A percentile compares a stretch with the other conserved stretches of the same genome.
Conservation (phyloP, 2,888 invertebrate genomes). For the Drosophila subquinaria region DNA sequence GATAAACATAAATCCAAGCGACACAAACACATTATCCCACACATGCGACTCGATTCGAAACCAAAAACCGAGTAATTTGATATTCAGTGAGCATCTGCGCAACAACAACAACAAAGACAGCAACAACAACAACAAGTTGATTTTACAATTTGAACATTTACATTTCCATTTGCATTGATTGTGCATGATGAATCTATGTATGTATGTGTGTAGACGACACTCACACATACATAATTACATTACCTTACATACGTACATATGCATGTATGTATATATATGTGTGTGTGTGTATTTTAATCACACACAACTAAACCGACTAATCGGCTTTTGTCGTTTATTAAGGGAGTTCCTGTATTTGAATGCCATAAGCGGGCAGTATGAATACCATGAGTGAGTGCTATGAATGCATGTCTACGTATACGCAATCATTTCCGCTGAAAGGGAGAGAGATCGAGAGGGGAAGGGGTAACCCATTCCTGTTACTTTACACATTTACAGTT, state of each 20-base stretch:
- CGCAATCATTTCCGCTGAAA: constrained; percentile 65
- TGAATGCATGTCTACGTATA: constrained; percentile 33
- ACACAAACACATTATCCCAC: constrained; percentile 53
- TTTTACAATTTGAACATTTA: constrained; percentile 67
- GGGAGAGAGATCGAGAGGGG: not conserved
- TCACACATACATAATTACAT: not conserved
- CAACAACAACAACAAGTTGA: constrained; percentile 34
- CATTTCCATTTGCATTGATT: constrained; percentile 81
- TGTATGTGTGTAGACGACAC: constrained; percentile 47
- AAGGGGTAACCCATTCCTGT: constrained; percentile 2
- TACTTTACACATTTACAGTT: constrained; percentile 56
- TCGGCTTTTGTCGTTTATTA: constrained; percentile 18
- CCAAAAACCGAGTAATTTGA: constrained; percentile 66
- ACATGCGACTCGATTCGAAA: constrained; percentile 33
- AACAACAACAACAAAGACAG: constrained; percentile 38
- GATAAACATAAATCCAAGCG: constrained; percentile 69
- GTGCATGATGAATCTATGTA: constrained; percentile 79
- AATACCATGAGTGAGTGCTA: not conserved
- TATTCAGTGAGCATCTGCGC: constrained; percentile 74
- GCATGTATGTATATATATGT: not conserved
- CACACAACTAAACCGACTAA: constrained; percentile 37
- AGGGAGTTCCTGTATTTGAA: constrained; percentile 72
- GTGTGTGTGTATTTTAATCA: constrained; percentile 61
- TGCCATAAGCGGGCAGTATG: constrained; percentile 7
- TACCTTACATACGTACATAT: not conserved